A percentile compares a stretch with the other conserved stretches of the same genome.
These are phyloP conservation scores for Phylloscopus collybita DNA, from an alignment of 2,797 vertebrate genomes.

Conservation along the genomic window DNA sequence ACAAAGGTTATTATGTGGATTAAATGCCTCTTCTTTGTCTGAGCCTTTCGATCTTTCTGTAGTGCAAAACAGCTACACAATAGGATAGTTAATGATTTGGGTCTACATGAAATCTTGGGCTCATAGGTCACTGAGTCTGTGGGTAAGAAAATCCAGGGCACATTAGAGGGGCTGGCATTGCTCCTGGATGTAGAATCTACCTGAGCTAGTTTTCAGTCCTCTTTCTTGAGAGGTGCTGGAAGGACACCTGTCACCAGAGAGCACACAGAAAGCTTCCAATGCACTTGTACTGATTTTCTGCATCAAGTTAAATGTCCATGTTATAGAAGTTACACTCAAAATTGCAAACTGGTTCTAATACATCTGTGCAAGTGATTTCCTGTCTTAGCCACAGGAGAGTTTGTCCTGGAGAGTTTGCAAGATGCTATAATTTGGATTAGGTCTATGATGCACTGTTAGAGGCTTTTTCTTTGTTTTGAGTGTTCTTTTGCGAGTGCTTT, in stretches of 20 bases:
- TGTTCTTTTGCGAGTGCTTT: fast-evolving
- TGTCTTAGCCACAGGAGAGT: background rate
- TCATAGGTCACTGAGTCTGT: background rate
- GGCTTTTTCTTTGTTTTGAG: background rate
- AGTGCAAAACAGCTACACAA: constrained; percentile 30
- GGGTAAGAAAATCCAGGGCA: background rate
- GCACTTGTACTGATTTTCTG: background rate
- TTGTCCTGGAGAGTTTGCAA: background rate
- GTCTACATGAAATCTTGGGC: background rate
- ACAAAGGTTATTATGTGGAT: constrained; percentile 24
- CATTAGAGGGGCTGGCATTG: background rate
- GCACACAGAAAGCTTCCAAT: background rate
- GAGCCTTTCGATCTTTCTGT: constrained; percentile 9
- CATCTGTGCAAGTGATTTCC: background rate
- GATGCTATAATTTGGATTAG: background rate
- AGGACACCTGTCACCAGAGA: background rate
- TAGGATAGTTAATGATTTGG: background rate
- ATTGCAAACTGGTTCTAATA: background rate
- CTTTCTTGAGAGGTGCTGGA: background rate
- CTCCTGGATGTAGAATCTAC: background rate
- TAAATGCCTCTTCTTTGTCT: constrained; percentile 38
- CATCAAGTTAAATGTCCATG: fast-evolving
- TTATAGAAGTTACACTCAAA: background rate
- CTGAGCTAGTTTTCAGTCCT: background rate
- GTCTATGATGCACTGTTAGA: background rate